Evolutionary conservation across 2,888 invertebrate genomes (phyloP).

Genomic region (Cryptophagus acutangulus): DNA sequence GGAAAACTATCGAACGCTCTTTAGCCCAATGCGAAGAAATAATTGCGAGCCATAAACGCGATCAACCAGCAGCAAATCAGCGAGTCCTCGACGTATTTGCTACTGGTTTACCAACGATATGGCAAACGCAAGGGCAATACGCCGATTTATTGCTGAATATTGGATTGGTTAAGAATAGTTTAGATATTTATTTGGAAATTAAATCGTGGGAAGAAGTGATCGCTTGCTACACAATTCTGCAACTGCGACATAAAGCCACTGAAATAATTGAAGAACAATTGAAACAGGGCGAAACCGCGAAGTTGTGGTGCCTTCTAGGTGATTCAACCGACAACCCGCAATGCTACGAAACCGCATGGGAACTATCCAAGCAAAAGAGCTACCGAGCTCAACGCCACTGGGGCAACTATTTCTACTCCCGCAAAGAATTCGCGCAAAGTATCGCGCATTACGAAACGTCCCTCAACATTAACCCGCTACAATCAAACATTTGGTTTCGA

Average conservation of each 20-base stretch:
- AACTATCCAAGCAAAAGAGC: constrained; percentile 74
- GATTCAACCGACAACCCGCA: constrained; percentile 69
- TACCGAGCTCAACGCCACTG: constrained; percentile 84
- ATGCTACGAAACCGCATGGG: constrained; percentile 88
- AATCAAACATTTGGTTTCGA: constrained; percentile 80
- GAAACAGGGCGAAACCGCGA: constrained; percentile 72
- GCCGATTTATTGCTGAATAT: constrained; percentile 75
- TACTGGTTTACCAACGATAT: constrained; percentile 65
- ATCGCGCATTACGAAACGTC: constrained; percentile 78
- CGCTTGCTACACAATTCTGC: constrained; percentile 79
- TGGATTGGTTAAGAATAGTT: constrained; percentile 78
- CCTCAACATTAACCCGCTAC: constrained; percentile 79
- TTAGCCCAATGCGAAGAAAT: constrained; percentile 82
- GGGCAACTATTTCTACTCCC: constrained; percentile 72
- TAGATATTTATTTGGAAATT: constrained; percentile 70
- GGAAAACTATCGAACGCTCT: constrained; percentile 81
- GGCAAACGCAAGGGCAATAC: constrained; percentile 71
- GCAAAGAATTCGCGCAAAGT: constrained; percentile 71
- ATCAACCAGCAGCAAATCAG: constrained; percentile 45
- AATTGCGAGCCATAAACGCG: constrained; percentile 53
- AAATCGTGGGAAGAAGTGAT: constrained; percentile 92
- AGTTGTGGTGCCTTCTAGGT: constrained; percentile 79
- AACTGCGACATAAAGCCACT: constrained; percentile 85
- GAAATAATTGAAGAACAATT: constrained; percentile 80
- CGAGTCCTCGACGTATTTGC: constrained; percentile 64